A percentile compares a stretch with the other conserved stretches of the same genome.
These are phyloP conservation scores for Centropus bengalensis DNA, from an alignment of 2,113 vertebrate genomes.

Conservation along the genomic window DNA sequence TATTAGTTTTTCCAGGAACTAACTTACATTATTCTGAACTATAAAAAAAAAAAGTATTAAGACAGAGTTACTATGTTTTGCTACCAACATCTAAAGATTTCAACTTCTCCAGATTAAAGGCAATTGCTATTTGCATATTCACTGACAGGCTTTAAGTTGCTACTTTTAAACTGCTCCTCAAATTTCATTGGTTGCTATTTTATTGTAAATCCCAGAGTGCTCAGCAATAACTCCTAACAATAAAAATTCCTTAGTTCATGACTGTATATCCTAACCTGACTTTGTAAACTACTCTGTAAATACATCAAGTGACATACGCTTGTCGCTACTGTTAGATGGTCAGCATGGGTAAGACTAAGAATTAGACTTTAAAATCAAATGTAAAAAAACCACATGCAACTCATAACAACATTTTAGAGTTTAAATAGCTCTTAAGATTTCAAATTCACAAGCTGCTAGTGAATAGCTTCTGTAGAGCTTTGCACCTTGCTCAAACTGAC, in stretches of 20 bases:
- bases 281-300: neutral
- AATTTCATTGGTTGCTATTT: neutral
- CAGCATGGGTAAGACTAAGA: neutral
- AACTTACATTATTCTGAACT: neutral
- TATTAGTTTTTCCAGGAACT: neutral
- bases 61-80: neutral
- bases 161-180: neutral
- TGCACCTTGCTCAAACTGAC: neutral
- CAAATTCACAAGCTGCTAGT: neutral
- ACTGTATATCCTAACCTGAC: neutral
- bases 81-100: neutral
- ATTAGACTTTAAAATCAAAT: neutral
- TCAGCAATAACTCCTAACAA: neutral
- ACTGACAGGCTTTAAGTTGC: neutral
- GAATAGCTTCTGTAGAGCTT: neutral
- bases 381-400: neutral
- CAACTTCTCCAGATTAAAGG: neutral
- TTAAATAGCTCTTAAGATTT: neutral
- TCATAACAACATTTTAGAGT: neutral
- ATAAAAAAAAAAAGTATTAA: too few relatives aligned
- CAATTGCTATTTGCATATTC: neutral
- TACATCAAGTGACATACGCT: neutral
- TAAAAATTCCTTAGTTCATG: neutral
- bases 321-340: neutral
- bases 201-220: neutral